Percentiles rank a stretch among this genome's conserved stretches.
These are phyloP conservation scores for Nyctibius grandis DNA, from an alignment of 2,797 vertebrate genomes.

Conservation along the genomic window DNA sequence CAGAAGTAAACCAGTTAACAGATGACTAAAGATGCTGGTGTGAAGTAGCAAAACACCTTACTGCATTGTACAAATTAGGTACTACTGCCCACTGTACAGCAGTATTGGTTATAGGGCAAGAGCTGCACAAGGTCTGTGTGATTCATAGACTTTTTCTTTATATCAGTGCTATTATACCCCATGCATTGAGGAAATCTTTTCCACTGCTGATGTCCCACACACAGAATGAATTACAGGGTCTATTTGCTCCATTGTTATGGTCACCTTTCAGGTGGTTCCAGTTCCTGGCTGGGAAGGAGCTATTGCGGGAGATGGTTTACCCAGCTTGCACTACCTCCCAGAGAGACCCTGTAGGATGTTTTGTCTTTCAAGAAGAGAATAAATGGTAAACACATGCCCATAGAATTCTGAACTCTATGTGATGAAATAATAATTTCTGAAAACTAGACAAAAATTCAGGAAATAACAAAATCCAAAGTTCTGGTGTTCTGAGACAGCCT, in stretches of 20 bases:
- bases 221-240: not conserved
- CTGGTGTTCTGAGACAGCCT: not conserved
- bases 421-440: not conserved
- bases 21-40: not conserved
- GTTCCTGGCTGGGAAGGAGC: not conserved
- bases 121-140: not conserved
- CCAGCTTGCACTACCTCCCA: not conserved
- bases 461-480: not conserved
- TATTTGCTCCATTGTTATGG: not conserved
- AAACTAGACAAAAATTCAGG: not conserved
- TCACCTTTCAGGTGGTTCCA: not conserved
- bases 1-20: not conserved
- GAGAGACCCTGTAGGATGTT: not conserved
- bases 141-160: not conserved
- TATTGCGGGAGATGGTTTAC: not conserved
- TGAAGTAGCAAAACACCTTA: not conserved
- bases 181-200: not conserved
- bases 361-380: not conserved
- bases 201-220: not conserved
- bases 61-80: rapidly evolving
- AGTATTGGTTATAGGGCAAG: not conserved
- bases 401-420: not conserved
- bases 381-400: not conserved
- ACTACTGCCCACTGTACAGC: not conserved
- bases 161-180: not conserved